Evolutionary conservation across 2,113 vertebrate genomes (phyloP).

Genomic region (Egretta garzetta): DNA sequence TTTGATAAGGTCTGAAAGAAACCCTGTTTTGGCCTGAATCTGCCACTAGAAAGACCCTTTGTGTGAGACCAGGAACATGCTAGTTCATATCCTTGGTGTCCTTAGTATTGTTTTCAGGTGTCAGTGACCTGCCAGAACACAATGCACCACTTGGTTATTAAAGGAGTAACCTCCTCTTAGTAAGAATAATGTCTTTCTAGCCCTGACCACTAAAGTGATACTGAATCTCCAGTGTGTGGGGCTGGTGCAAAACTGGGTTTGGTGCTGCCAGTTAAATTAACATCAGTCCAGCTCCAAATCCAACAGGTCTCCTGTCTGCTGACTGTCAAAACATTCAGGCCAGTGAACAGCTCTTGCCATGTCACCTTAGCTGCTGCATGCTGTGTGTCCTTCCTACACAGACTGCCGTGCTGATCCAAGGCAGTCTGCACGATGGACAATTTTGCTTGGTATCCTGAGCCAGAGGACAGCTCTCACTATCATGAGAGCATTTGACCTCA

Average conservation of each 20-base stretch:
- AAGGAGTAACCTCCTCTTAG: neutral
- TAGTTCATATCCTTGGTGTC: neutral
- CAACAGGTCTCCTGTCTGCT: neutral
- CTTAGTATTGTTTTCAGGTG: neutral
- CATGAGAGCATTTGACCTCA: neutral
- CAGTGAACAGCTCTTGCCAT: neutral
- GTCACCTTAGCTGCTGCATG: neutral
- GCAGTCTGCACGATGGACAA: neutral
- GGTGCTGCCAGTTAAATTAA: neutral
- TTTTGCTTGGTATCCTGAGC: neutral
- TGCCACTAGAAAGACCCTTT: neutral
- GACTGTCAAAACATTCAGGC: neutral
- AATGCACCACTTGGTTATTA: neutral
- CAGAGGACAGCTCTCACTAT: neutral
- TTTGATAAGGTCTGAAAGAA: neutral
- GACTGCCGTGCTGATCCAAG: neutral
- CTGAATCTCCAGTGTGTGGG: neutral
- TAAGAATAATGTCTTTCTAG: neutral
- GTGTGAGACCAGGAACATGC: neutral
- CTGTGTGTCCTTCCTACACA: neutral
- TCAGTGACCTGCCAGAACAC: neutral
- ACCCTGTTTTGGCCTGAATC: neutral
- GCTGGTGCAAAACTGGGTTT: neutral
- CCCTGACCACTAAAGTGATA: neutral
- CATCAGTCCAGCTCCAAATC: neutral